Conservation (phyloP, 1,140 invertebrate species). For the Adelges cooleyi region DNA sequence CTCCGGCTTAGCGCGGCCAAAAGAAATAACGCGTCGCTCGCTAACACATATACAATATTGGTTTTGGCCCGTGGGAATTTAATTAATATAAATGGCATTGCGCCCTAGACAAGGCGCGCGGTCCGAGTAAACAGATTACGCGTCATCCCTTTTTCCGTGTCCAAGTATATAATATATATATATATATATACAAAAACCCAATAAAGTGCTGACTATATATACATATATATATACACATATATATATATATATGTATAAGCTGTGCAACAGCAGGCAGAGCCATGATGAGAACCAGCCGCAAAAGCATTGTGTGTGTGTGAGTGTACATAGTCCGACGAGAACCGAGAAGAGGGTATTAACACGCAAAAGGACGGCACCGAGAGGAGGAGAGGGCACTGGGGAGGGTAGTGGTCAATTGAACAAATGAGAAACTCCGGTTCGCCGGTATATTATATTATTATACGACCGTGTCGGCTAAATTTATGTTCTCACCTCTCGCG, state of each 20-base stretch:
- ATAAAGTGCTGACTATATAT: no score
- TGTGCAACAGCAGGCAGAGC: not conserved
- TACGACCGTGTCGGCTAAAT: not conserved
- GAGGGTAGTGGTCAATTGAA: conserved; percentile 6
- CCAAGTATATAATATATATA: not conserved
- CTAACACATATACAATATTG: not conserved
- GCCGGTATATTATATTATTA: no score
- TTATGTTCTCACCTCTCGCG: not conserved
- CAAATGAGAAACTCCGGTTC: conserved; percentile 19
- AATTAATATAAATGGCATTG: conserved; percentile 23
- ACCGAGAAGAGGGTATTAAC: conserved; percentile 17
- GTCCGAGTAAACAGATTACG: conserved; percentile 26
- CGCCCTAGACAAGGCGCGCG: not conserved
- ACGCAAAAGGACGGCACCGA: not conserved
- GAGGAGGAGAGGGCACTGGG: not conserved
- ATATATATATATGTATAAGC: not conserved
- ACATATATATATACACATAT: no score
- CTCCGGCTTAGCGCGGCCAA: not conserved
- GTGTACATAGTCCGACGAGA: no score
- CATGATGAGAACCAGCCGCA: no score
- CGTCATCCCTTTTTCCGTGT: conserved; percentile 24
- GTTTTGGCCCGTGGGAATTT: conserved; percentile 21
- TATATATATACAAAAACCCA: not conserved
- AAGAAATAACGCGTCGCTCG: not conserved
- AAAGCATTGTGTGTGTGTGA: no score